Conservation (phyloP, 1,140 invertebrate species). For the Trinorchestia longiramus region DNA sequence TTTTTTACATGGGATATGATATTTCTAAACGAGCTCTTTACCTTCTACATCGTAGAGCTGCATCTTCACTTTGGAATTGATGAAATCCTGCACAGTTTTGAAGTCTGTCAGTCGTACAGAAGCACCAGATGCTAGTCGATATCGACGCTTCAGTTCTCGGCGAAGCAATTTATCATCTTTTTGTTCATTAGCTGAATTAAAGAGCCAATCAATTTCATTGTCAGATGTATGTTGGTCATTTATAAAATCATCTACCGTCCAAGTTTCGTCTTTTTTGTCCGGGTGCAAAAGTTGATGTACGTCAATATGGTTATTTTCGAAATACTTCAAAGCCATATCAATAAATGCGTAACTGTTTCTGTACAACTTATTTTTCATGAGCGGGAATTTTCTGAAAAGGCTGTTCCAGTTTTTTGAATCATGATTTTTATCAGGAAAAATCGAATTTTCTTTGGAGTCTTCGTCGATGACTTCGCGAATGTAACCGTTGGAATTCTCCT, state of each 20-base stretch:
- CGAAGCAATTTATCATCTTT: neutral
- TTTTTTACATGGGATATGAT: neutral
- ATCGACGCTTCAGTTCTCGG: neutral
- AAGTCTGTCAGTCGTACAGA: neutral
- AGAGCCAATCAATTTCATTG: neutral
- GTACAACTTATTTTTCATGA: neutral
- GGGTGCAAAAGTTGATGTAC: neutral
- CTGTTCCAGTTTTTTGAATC: neutral
- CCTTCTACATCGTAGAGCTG: slow-evolving; percentile 38
- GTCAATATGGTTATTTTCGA: neutral
- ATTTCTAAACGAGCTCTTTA: neutral
- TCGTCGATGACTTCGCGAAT: neutral
- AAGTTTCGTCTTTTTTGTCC: neutral
- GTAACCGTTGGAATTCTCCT: neutral
- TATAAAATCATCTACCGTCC: neutral
- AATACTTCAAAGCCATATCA: slow-evolving; percentile 1
- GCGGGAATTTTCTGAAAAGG: neutral
- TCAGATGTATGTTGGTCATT: neutral
- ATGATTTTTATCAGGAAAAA: neutral
- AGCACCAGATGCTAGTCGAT: neutral
- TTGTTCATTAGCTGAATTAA: neutral
- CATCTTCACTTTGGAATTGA: neutral
- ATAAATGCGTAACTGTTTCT: neutral
- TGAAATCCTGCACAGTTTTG: neutral
- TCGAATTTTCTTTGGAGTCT: neutral